These are phyloP conservation scores for Teleiodes luculella DNA, from an alignment of 2,888 invertebrate genomes.

Conservation along the genomic window DNA sequence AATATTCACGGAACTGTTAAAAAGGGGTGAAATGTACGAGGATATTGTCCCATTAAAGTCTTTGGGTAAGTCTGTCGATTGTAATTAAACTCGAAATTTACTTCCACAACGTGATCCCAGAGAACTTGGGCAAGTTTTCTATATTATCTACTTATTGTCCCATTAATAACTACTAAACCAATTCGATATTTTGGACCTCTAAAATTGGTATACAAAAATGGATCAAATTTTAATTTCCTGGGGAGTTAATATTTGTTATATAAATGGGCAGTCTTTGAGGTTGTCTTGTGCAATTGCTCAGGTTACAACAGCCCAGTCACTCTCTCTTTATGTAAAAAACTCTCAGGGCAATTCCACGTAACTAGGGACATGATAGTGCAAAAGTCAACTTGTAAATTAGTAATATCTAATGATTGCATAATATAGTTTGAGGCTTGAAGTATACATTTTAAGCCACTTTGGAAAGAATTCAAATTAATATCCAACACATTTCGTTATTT, in stretches of 20 bases:
- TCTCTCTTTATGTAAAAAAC: background rate
- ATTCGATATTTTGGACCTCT: background rate
- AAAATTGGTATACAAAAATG: background rate
- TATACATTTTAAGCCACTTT: too few relatives aligned
- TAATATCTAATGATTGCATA: too few relatives aligned
- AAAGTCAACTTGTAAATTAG: too few relatives aligned
- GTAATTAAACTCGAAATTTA: background rate
- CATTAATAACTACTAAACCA: background rate
- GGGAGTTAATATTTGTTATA: slow-evolving; percentile 28
- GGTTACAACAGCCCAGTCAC: slow-evolving; percentile 13
- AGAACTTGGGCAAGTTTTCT: background rate
- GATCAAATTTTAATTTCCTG: slow-evolving; percentile 44
- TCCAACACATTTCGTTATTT: too few relatives aligned
- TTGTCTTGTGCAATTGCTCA: slow-evolving; percentile 31
- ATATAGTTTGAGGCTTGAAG: too few relatives aligned
- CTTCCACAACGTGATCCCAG: background rate
- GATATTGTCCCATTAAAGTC: slow-evolving; percentile 80
- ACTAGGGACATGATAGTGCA: too few relatives aligned
- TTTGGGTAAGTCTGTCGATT: slow-evolving; percentile 51
- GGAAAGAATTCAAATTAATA: too few relatives aligned
- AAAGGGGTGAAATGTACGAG: slow-evolving; percentile 81
- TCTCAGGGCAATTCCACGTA: too few relatives aligned
- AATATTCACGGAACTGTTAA: slow-evolving; percentile 83
- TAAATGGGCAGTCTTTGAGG: background rate
- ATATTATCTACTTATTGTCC: background rate